phyloP scores from a whole-genome alignment of 2,797 vertebrate genomes.

The Podarcis siculus region DNA sequence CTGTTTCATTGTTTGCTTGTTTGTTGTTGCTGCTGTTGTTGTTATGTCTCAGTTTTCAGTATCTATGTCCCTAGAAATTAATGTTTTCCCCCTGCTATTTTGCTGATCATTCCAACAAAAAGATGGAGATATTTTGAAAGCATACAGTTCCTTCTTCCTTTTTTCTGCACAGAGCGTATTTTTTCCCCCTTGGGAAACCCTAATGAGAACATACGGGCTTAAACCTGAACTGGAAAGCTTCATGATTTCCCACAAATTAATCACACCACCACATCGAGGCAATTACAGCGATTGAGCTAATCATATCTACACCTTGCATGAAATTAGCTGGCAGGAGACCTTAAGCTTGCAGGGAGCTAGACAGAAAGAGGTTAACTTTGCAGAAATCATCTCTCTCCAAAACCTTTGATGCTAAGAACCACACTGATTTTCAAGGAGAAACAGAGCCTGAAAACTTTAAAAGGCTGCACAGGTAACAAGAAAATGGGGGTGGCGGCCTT shows the following conservation, averaged over 20 bases:
- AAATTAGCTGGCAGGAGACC: slow-evolving; percentile 2
- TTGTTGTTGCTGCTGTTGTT: neutral
- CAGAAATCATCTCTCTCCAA: neutral
- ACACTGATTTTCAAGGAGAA: neutral
- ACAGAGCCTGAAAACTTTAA: neutral
- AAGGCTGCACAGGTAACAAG: fast-evolving
- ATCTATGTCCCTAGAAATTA: neutral
- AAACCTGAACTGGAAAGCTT: slow-evolving; percentile 1
- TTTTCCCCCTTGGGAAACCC: neutral
- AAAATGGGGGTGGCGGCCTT: neutral
- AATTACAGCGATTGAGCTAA: slow-evolving; percentile 16
- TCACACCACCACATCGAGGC: slow-evolving; percentile 8
- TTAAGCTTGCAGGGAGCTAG: neutral
- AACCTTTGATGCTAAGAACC: neutral
- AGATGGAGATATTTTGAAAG: neutral
- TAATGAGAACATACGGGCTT: slow-evolving; percentile 10
- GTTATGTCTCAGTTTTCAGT: neutral
- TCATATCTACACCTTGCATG: slow-evolving; percentile 22
- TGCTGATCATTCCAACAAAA: neutral
- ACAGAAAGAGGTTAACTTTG: neutral
- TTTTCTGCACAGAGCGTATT: neutral
- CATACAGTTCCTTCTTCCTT: neutral
- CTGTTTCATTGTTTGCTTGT: neutral
- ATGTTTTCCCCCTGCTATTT: neutral
- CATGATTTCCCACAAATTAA: slow-evolving; percentile 27